Conservation (phyloP, 2,113 vertebrate genomes). For the Phodopus roborovskii region DNA sequence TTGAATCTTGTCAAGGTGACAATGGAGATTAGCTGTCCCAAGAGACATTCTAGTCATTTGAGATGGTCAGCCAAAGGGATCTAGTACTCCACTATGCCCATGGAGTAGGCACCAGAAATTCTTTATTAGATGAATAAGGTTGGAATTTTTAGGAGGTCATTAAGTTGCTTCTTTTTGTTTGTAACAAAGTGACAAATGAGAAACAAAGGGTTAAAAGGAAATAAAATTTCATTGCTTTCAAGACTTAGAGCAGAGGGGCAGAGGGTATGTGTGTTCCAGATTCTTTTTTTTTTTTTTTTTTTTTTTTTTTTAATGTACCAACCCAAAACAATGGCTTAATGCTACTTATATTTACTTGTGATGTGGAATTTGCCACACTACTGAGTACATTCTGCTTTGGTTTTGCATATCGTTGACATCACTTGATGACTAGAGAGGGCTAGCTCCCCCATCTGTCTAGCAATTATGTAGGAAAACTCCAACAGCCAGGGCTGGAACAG, state of each 20-base stretch:
- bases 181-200: neutral
- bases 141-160: neutral
- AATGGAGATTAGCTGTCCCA: neutral
- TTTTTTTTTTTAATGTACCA: neutral
- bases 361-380: neutral
- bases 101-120: neutral
- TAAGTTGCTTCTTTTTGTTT: slow-evolving; percentile 34
- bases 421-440: neutral
- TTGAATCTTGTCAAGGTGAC: neutral
- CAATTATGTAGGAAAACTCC: neutral
- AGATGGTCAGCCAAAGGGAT: neutral
- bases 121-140: neutral
- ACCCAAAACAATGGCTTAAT: neutral
- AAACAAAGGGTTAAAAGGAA: neutral
- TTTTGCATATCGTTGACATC: neutral
- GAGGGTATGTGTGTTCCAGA: neutral
- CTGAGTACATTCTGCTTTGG: neutral
- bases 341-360: neutral
- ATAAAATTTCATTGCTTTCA: neutral
- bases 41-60: neutral
- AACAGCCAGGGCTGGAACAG: neutral
- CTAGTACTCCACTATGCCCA: neutral
- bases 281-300: neutral
- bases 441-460: neutral
- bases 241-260: neutral